Evolutionary conservation across 1,140 invertebrate genomes (phyloP), one percentile per base, ranked within the genome.

Genomic region (Orussus abietinus): DNA sequence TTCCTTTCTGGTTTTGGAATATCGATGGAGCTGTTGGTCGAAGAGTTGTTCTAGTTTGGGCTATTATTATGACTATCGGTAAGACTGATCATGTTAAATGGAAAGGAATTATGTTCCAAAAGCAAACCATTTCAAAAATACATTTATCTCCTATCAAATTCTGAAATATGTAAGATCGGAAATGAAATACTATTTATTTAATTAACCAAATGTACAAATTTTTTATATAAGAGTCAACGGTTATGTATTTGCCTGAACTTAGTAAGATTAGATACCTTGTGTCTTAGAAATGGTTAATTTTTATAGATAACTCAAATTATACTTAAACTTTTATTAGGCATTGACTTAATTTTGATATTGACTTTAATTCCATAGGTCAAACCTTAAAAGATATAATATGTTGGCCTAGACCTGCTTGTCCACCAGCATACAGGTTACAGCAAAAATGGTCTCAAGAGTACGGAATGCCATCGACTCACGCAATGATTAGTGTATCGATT

Each of bases 381-480:
- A 83, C 80, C 10, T 74, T 91, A 29, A 96, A 95, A 75, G 91
- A 95, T 65, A 78, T 93, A 37, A 79, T 95, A 37, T 69, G 81
- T 49, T 90, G 87, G 84, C 88, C 90, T 5, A 76, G 92, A 49
- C 92, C 92, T 0, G 74, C 81, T 0, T 81, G 77, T 48, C 89
- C 88, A 33, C 90, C 91, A 2, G 90, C 88, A 5, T 75, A 86
- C 34, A 78, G 85, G 52, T 66, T 95, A 10, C 90, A 94, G 66
- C 79, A 79, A 14, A 93, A 89, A 76, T 93, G 86, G 86, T 80
- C 84, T 1, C 65, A 89, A 45, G 91, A 95, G 66, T 95, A 92
- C 77, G 90, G 90, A 15, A 92, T 96, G 88, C 91, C 91, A 7
- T 94, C 90, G 3, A 94, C 91, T 2, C 92, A 96, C 75, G 91